Base-by-base conservation (phyloP, 2,797 vertebrate genomes). In the Atherinosoma microstoma region DNA sequence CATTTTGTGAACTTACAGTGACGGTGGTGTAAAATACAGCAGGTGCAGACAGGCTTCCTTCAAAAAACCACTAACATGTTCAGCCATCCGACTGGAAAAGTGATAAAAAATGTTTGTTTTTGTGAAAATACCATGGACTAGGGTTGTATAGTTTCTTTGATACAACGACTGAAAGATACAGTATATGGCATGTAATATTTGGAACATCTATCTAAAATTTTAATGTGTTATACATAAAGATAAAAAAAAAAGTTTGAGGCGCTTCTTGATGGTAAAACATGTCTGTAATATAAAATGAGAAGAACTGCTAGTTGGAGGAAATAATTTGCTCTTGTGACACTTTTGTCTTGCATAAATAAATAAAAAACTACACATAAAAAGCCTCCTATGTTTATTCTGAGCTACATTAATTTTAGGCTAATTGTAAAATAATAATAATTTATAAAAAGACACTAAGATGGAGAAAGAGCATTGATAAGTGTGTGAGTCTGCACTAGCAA, bases 1-100 rank as follows among this genome's bases (percentile, higher is more conserved):
- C 24, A 7, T 53, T 68, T n/a, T 59, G 42, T 70, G 63, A 70
- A 58, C 67, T 77, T 66, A 78, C 57, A 57, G 40, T 53, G 61
- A 77, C 49, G 27, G 3, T 12, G 29, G n/a, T 15, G 6, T 42
- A 57, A 63, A 84, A 67, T 30, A 53, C 1, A 75, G 13, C 18
- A 30, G 36, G 56, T 67, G 69, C 67, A 84, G 36, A 40, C 30
- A 65, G 20, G 40, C 40, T 67, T 68, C 18, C 13, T 24, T 13
- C 4, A 4, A 27, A 53, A 11, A 7, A 53, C 11, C 22, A 6
- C 22, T 13, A 27, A 53, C 22, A 11, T 12, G 11, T 27, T 53
- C 11, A 24, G 5, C 13, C 12, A 53, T 10, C 9, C 27, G 22
- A 10, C 11, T 27, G 22, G 4, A 22, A 27, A 27, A 53, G 11